phyloP scores from a whole-genome alignment of 2,888 invertebrate genomes.

The Apamea crenata region DNA sequence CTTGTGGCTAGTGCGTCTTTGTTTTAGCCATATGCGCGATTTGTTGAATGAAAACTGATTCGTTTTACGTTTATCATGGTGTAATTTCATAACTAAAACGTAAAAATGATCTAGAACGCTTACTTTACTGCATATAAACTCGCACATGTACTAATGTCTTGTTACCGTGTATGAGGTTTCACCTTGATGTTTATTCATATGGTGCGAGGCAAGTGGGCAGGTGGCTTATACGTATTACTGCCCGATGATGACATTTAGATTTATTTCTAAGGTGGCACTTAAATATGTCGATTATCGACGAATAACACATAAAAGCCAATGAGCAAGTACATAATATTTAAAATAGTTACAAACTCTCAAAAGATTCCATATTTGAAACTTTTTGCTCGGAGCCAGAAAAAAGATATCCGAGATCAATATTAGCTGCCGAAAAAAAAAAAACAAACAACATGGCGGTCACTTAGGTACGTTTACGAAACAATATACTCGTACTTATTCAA shows the following conservation, averaged over 20 bases:
- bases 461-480: constrained; percentile 6
- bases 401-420: constrained; percentile 14
- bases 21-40: constrained; percentile 61
- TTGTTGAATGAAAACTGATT: constrained; percentile 28
- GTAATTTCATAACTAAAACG: constrained; percentile 18
- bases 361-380: constrained; percentile 40
- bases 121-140: constrained; percentile 73
- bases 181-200: constrained; percentile 89
- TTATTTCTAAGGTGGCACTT: constrained; percentile 9
- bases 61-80: constrained; percentile 4
- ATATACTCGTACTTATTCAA: no score
- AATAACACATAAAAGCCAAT: constrained; percentile 9
- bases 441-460: constrained; percentile 36
- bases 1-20: constrained; percentile 76
- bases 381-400: constrained; percentile 30
- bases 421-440: constrained; percentile 29
- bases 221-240: constrained; percentile 55
- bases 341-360: background rate
- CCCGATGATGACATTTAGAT: constrained; percentile 46
- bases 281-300: background rate
- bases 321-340: background rate
- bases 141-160: constrained; percentile 61
- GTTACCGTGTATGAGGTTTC: constrained; percentile 78
- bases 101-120: constrained; percentile 65
- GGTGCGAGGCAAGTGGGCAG: constrained; percentile 79